Percentiles rank a stretch among this genome's conserved stretches.
These are phyloP conservation scores for Melieria picta DNA, from an alignment of 2,888 invertebrate species.

Conservation along the genomic window DNA sequence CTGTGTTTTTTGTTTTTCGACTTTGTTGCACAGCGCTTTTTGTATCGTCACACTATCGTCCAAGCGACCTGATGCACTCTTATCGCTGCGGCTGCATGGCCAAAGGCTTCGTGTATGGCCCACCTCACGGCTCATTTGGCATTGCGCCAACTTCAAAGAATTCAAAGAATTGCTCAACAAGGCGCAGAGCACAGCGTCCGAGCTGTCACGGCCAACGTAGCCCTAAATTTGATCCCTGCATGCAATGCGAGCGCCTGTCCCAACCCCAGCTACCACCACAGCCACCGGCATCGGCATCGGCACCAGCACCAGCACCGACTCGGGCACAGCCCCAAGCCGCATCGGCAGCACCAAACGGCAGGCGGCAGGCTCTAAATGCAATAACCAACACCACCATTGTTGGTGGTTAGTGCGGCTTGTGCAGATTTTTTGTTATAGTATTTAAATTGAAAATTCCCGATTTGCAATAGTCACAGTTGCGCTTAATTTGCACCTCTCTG, in stretches of 20 bases:
- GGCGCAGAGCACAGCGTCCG: no score
- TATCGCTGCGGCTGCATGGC: not conserved
- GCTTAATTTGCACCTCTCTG: conserved; percentile 43
- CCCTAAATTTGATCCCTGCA: no score
- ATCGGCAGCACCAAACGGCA: not conserved
- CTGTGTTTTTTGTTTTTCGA: no score
- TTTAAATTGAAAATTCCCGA: conserved; percentile 46
- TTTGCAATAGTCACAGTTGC: conserved; percentile 46
- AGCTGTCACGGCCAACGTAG: no score
- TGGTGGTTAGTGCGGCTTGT: not conserved
- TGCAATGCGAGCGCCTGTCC: no score
- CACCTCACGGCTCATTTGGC: no score
- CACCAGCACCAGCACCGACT: no score
- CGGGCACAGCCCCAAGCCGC: no score
- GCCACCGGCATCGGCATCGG: no score
- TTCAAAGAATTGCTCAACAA: conserved; percentile 27
- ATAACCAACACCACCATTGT: conserved; percentile 16
- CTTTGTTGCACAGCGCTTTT: no score
- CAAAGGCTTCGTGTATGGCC: not conserved
- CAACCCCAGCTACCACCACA: no score
- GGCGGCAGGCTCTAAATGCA: conserved; percentile 27
- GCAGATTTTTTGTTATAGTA: conserved; percentile 23
- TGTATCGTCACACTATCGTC: no score
- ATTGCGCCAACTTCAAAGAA: conserved; percentile 31
- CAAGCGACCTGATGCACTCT: not conserved